A percentile compares a stretch with the other conserved stretches of the same genome.
Evolutionary conservation across 2,888 invertebrate genomes (phyloP).

Genomic region (Drosophila heteroneura): DNA sequence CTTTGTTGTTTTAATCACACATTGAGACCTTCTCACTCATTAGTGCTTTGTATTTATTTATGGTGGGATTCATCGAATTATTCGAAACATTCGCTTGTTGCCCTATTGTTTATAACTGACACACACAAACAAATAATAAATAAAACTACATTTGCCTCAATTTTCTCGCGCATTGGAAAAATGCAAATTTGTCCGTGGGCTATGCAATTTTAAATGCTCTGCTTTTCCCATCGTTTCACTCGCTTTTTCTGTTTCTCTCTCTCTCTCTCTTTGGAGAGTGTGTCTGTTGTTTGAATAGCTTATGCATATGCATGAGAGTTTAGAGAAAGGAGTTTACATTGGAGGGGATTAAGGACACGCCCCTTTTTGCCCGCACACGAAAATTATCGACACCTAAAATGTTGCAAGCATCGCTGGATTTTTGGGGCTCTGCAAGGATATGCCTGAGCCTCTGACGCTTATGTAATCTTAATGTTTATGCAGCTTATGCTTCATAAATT

Average conservation of each 20-base stretch:
- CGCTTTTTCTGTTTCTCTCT: not conserved
- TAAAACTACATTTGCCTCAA: slow-evolving; percentile 56
- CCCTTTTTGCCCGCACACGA: slow-evolving; percentile 18
- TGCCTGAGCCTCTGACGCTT: slow-evolving; percentile 67
- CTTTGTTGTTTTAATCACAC: not conserved
- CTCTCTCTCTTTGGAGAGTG: not conserved
- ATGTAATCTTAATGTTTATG: slow-evolving; percentile 80
- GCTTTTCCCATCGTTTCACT: slow-evolving; percentile 60
- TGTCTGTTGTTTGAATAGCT: slow-evolving; percentile 48
- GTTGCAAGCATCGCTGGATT: slow-evolving; percentile 70
- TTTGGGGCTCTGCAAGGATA: slow-evolving; percentile 48
- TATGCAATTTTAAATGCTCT: slow-evolving; percentile 68
- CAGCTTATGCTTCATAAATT: slow-evolving; percentile 82
- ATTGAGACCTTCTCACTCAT: slow-evolving; percentile 6
- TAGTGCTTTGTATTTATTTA: slow-evolving; percentile 1
- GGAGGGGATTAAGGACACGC: slow-evolving; percentile 11
- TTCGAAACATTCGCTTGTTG: slow-evolving; percentile 23
- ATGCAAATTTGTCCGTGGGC: slow-evolving; percentile 61
- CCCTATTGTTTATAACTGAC: slow-evolving; percentile 41
- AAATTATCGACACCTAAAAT: slow-evolving; percentile 80
- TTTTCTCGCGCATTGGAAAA: slow-evolving; percentile 44
- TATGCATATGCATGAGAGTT: slow-evolving; percentile 74
- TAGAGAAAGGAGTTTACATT: not conserved
- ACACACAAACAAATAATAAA: not conserved
- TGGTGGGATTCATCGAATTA: slow-evolving; percentile 22